phyloP scores from a whole-genome alignment of 2,797 vertebrate genomes.

The Pseudochirops cupreus region DNA sequence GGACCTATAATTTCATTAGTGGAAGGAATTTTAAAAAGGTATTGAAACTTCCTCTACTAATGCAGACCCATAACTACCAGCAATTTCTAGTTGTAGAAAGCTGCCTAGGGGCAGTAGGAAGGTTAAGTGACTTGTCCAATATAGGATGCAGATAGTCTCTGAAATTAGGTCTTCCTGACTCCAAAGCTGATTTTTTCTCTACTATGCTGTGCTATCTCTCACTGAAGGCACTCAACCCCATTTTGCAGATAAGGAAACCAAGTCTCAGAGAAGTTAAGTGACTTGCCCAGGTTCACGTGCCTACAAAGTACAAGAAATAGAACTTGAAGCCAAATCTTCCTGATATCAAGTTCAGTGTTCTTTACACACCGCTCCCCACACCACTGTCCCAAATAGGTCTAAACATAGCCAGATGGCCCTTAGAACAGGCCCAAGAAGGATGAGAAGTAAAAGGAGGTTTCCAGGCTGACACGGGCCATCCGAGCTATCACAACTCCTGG shows the following conservation, averaged over 20 bases:
- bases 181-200: background rate
- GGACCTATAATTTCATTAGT: background rate
- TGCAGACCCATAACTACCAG: background rate
- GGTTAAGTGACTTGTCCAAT: background rate
- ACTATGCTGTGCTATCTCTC: background rate
- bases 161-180: background rate
- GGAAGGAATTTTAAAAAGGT: background rate
- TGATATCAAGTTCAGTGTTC: background rate
- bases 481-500: background rate
- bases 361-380: background rate
- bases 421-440: background rate
- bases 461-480: background rate
- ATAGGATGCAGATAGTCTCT: background rate
- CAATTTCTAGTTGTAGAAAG: background rate
- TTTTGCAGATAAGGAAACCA: background rate
- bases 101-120: background rate
- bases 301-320: background rate
- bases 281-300: background rate
- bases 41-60: background rate
- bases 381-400: background rate
- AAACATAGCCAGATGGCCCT: background rate
- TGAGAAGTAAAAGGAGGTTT: conserved; percentile 12
- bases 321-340: background rate
- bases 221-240: background rate
- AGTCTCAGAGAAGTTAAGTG: background rate